phyloP scores from a whole-genome alignment of 2,797 vertebrate genomes.

The Prunella strophiata region DNA sequence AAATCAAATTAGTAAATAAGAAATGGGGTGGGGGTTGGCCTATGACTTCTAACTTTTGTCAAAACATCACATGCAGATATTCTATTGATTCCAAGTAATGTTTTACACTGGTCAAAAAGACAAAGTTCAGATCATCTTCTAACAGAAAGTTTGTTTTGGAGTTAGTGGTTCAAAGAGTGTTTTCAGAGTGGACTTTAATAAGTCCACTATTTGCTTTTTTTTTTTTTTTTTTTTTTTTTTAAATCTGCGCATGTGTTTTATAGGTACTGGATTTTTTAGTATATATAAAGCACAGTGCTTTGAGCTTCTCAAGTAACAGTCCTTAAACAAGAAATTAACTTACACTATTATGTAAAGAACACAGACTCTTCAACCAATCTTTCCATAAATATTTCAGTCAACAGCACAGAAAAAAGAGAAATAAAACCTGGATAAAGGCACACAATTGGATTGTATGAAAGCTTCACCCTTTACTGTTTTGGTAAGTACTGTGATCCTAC shows the following conservation, averaged over 20 bases:
- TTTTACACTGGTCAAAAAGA: neutral
- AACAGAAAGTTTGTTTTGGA: conserved; percentile 36
- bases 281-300: neutral
- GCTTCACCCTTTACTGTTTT: neutral
- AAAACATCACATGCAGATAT: conserved; percentile 17
- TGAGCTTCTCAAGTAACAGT: neutral
- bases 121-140: conserved; percentile 33
- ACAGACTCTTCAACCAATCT: neutral
- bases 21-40: neutral
- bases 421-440: neutral
- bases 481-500: neutral
- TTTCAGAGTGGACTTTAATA: neutral
- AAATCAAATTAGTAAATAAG: neutral
- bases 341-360: neutral
- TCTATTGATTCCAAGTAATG: conserved; percentile 3
- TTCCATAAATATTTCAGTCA: neutral
- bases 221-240: neutral
- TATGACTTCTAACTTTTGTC: neutral
- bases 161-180: neutral
- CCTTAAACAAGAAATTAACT: neutral
- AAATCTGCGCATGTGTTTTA: neutral
- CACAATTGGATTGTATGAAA: neutral
- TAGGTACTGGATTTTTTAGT: neutral
- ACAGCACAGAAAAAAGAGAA: neutral
- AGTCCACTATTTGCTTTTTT: neutral